Base-by-base conservation (phyloP, 2,888 invertebrate species). In the Nomada hirtipes region DNA sequence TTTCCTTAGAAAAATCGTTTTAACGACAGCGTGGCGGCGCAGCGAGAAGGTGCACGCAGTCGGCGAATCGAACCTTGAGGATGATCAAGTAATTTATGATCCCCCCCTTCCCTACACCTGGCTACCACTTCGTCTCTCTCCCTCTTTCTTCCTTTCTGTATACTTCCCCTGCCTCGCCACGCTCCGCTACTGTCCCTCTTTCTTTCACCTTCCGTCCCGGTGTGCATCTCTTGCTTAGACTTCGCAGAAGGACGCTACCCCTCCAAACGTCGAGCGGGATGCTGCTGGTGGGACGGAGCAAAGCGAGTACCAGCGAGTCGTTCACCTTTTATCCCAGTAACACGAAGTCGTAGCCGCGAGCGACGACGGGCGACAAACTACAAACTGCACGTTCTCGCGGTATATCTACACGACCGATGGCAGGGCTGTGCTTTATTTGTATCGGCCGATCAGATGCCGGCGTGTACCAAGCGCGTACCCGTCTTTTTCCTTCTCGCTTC, bases 251-350 rank as follows among this genome's bases (percentile, higher is more conserved):
- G 88, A 84, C 87, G 89, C 91, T 89, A 91, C 90, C 92, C 90
- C 91, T 91, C 90, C 89, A 89, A 90, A 89, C 90, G 88, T 86
- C 86, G 88, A 90, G 90, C 91, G 90, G 89, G 91, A 91, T 91
- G 90, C 91, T 90, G 91, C 88, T 83, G 91, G 89, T 88, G 90
- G 90, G 89, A 90, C 90, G 88, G 89, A 29, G 88, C 86, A 74
- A 67, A 70, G 57, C 80, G 86, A 83, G 89, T 89, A 88, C 89
- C 89, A 87, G 82, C 89, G 91, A 91, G 93, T 93, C 93, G 91
- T 93, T 93, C 93, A 93, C 93, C 93, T 93, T 93, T 93, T 93
- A 93, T 93, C 93, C 93, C 92, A 93, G 93, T 93, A 93, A 93
- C 93, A 93, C 93, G 91, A 92, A 93, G 92, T 92, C 91, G 90